Base-by-base conservation (phyloP, 2,797 vertebrate genomes). In the Anniella stebbinsi region DNA sequence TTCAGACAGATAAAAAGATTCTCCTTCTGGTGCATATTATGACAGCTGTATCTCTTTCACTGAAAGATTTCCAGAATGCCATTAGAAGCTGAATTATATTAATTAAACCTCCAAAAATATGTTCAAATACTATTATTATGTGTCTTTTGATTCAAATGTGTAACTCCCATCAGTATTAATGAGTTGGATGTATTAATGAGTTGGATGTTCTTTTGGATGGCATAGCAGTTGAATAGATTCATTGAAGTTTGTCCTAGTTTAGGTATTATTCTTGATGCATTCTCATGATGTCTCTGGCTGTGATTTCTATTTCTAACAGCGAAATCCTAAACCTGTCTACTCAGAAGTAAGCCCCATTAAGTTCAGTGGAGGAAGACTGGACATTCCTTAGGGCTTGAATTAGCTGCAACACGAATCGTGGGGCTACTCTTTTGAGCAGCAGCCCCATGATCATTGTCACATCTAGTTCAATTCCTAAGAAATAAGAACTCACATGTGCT, bases 11-110 rank as follows among this genome's bases (percentile, higher is more conserved):
- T 72, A 11, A 85, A 89, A 87, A 28, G 80, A 30, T 28, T 60
- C 41, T 80, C 77, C n/a, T 83, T 86, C 30, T 86, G 36, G 4
- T 36, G 88, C 7, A 25, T 72, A 1, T 86, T 83, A 8, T 78
- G 88, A 45, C 51, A 48, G 77, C 45, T 38, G 77, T 91, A 67
- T 45, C 38, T 81, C 45, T 72, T 48, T 69, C 41, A 30, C 5
- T 28, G 63, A 70, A 88, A 66, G 86, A 60, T 8, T 80, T 92
- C 36, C 70, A 88, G 28, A 92, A 87, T 72, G 23, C 76, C 78
- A 80, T 80, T 89, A 36, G 69, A 89, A 89, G 77, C 38, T 73
- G 2, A 93, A 87, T 92, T 83, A 87, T 81, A 15, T 84, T 92
- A 72, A 4, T 86, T 87, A 90, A 85, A 60, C 70, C 28, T 33